Base-by-base conservation (phyloP, 1,140 invertebrate species). In the Drosophila nannoptera region DNA sequence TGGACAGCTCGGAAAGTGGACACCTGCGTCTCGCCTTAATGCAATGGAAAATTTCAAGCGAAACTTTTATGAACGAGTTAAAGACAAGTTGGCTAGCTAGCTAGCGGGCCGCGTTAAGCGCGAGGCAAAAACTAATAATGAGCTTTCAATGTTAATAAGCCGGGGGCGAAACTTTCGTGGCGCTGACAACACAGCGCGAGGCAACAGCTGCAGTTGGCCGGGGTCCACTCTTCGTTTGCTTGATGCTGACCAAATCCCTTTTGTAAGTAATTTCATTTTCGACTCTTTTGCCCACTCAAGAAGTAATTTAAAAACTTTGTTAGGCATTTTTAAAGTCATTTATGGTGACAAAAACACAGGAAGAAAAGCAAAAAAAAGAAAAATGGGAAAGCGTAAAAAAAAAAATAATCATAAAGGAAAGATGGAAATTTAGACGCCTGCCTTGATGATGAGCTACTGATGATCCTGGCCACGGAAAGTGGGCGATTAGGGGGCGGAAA, bases 141-240 rank as follows among this genome's bases (percentile, higher is more conserved):
- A 84, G 80, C 83, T 84, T 84, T 75, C 80, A 86, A 84, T 84
- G 80, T 84, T 84, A 84, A 84, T 84, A 84, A 84, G 80, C 69
- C 63, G 73, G 58, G 69, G 42, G 36, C 38, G 53, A 22, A 54
- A 58, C 36, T 43, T 70, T 38, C 32, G 38, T 53, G 49, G 56
- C 36, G 58, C 36, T 33, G 14, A 12, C 54, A 64, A 65, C 36
- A 38, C 35, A 49, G 33, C 36, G 36, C 54, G 38, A 53, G 53
- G 53, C 80, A 76, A 86, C 80, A 84, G 81, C 80, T 86, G 80
- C 78, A 83, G 55, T 61, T 48, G 29, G 12, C n/a, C 4, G 29
- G 12, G 35, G 14, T 42, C 2, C 29, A 31, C 22, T 42, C 22
- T 22, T 22, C 22, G 3, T 22, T 22, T 12, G n/a, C 40, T 42